Evolutionary conservation across 2,113 vertebrate genomes (phyloP), one percentile per base, ranked within the genome.

Genomic region (Prietella phreatophila): DNA sequence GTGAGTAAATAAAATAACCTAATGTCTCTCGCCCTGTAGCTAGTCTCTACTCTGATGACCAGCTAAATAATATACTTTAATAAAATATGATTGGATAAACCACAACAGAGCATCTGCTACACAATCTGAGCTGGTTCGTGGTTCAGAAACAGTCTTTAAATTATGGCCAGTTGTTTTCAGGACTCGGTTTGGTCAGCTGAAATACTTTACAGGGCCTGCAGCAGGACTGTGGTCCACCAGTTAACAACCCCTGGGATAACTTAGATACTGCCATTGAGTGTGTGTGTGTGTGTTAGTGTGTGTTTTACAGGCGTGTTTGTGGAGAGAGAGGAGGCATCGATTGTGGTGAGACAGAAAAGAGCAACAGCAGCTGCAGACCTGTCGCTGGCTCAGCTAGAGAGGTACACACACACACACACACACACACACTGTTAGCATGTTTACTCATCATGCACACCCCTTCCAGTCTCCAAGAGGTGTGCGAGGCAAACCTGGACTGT

Each of bases 401-500:
- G 93, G 95, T 94, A 89, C 8, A 71, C 27, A 82, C 42, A 53
- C 65, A 81, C 82, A 83, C 82, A 73, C 13, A 73, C 22, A 84
- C 30, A 53, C 55, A 55, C 36, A 58, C 60, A 71, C 11, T 1
- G 50, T 53, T 53, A 53, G 50, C 50, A 53, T 53, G 50, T 55
- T 55, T 55, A 55, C 53, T 55, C 53, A 55, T 55, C 5, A 53
- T 55, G 27, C 20, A 73, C 27, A 76, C 82, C 47, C 19, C 36
- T 15, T 90, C 42, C 90, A 95, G 95, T 80, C 91, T 95, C 89
- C 91, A 78, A 0, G 96, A 97, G 84, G 95, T 94, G 53, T 97
- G 97, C 88, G 96, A 97, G 89, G 91, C 89, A 61, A 94, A 96
- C 47, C 1, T 93, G 0, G 95, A 92, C 0, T 97, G 96, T 89